Percentiles rank a stretch among this genome's conserved stretches.
phyloP scores from a whole-genome alignment of 1,140 invertebrate species.

The Hylaeus anthracinus region DNA sequence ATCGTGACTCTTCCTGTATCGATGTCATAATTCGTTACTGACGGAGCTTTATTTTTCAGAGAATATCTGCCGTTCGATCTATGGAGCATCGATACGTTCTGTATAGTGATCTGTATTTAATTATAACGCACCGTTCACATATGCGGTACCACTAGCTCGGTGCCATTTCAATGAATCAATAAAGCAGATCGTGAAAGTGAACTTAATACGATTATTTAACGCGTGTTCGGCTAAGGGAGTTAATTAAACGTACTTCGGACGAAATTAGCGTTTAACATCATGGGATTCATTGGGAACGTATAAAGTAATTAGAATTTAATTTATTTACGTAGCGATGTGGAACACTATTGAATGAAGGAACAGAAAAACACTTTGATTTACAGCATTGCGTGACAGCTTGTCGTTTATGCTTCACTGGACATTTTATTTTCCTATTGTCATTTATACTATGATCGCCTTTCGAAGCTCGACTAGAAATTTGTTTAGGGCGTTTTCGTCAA shows the following conservation, averaged over 20 bases:
- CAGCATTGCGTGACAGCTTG: background rate
- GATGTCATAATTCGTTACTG: background rate
- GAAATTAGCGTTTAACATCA: background rate
- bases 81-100: background rate
- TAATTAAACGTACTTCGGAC: constrained; percentile 13
- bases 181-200: constrained; percentile 4
- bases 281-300: background rate
- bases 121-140: background rate
- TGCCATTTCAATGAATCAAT: constrained; percentile 19
- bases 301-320: background rate
- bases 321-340: no score
- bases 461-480: background rate
- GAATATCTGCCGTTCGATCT: background rate
- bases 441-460: background rate
- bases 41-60: background rate
- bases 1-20: background rate
- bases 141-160: background rate
- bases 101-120: background rate
- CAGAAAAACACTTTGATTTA: background rate
- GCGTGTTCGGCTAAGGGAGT: background rate
- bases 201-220: constrained; percentile 25
- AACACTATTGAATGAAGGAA: background rate
- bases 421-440: background rate
- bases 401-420: background rate
- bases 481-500: no score